Evolutionary conservation across 2,113 vertebrate species (phyloP), one percentile per base, ranked within the genome.

Genomic region (Bolborhynchus lineola): DNA sequence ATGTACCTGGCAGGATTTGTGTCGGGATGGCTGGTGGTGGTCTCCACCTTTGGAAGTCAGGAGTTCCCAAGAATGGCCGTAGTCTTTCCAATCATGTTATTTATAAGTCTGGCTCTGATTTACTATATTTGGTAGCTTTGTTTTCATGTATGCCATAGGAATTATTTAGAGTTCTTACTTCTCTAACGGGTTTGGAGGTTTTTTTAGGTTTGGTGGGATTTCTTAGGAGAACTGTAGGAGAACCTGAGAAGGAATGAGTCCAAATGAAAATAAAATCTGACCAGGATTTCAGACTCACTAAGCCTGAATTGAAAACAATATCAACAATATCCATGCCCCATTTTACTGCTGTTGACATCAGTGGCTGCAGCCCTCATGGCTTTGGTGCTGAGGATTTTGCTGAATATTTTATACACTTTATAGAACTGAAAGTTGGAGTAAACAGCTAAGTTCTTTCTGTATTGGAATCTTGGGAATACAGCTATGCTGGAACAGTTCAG

Each of bases 201-300:
- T 57, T 77, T 94, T 69, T 3, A 76, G 74, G 42, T 86, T 82
- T 88, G 80, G 72, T 93, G 60, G 67, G 19, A 9, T 92, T 83
- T 95, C 77, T 71, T 84, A 18, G 1, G 39, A 81, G 69, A 68
- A 14, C 50, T 84, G 57, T 37, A 91, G 89, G 47, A 91, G 52
- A 85, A 85, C 84, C 57, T 92, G 77, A 87, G 65, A 76, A 65
- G 87, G 76, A 82, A 37, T n/a, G 76, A 85, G 44, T 65, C 44
- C 69, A 95, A 86, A 89, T 93, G 70, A 89, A 93, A 95, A 93
- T 75, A 62, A 87, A 86, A 29, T 33, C 16, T 79, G 67, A 88
- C 85, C 71, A 69, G 63, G 50, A 93, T 82, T 90, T 95, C 59
- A 88, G 77, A 35, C 70, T 90, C 49, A 4, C 21, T 65, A 19